These are phyloP conservation scores for Mustelus asterias DNA, from an alignment of 2,113 vertebrate species.

Conservation along the genomic window DNA sequence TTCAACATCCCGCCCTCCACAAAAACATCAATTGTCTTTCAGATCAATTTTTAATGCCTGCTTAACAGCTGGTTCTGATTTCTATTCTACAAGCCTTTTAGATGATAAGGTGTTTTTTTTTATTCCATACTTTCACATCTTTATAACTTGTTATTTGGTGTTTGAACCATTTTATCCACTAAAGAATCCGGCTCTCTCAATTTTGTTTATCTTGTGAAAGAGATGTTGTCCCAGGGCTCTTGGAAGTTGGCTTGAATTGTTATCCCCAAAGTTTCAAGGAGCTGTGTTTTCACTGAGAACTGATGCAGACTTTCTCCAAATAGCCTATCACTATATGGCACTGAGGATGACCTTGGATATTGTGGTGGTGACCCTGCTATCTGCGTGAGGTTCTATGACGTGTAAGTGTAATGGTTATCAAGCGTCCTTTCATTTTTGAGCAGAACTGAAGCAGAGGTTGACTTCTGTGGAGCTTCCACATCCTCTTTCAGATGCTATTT, in stretches of 20 bases:
- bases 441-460: neutral
- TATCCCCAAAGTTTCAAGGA: neutral
- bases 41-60: neutral
- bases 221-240: neutral
- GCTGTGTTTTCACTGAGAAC: neutral
- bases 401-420: neutral
- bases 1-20: neutral
- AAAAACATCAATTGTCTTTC: neutral
- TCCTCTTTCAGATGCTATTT: neutral
- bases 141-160: neutral
- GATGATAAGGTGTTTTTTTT: neutral
- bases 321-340: neutral
- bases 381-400: neutral
- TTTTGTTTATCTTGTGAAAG: neutral
- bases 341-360: neutral
- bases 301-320: neutral
- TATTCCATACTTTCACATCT: neutral
- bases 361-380: neutral
- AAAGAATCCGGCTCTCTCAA: neutral
- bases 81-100: neutral
- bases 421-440: neutral
- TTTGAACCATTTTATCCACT: neutral
- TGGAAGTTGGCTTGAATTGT: neutral
- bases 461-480: neutral
- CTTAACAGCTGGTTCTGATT: neutral